A percentile compares a stretch with the other conserved stretches of the same genome.
Evolutionary conservation across 2,888 invertebrate genomes (phyloP).

Genomic region (Lamellibrachia columna): DNA sequence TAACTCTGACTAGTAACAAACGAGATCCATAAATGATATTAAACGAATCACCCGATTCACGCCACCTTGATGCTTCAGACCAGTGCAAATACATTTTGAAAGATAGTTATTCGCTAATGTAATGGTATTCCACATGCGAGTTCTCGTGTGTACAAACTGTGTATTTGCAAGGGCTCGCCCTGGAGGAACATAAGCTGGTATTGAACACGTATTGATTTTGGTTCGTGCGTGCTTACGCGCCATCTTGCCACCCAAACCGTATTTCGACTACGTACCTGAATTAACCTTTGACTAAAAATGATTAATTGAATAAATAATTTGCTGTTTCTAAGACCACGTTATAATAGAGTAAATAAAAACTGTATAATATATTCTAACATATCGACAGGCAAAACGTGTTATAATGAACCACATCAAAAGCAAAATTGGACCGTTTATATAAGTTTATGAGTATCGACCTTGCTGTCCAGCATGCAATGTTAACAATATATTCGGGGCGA

Average conservation of each 20-base stretch:
- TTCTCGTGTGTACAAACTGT: background rate
- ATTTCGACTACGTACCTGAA: too few species aligned
- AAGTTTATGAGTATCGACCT: background rate
- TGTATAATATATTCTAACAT: background rate
- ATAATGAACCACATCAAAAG: too few species aligned
- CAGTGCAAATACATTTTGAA: background rate
- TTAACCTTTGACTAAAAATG: too few species aligned
- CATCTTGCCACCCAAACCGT: too few species aligned
- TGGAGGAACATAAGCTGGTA: background rate
- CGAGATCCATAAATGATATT: background rate
- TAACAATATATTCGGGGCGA: background rate
- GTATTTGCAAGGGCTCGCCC: background rate
- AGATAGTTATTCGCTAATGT: background rate
- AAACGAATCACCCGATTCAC: background rate
- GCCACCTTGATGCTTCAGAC: background rate
- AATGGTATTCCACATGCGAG: background rate
- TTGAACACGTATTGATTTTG: background rate
- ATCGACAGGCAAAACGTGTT: background rate
- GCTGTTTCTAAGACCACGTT: background rate
- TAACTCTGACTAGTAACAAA: background rate
- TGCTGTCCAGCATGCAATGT: background rate
- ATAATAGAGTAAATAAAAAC: background rate
- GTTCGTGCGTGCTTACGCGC: background rate
- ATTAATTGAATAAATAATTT: background rate
- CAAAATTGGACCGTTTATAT: background rate